Percentiles rank a stretch among this genome's conserved stretches.
Conservation (phyloP, 2,797 vertebrate species). For the Lagorchestes hirsutus region DNA sequence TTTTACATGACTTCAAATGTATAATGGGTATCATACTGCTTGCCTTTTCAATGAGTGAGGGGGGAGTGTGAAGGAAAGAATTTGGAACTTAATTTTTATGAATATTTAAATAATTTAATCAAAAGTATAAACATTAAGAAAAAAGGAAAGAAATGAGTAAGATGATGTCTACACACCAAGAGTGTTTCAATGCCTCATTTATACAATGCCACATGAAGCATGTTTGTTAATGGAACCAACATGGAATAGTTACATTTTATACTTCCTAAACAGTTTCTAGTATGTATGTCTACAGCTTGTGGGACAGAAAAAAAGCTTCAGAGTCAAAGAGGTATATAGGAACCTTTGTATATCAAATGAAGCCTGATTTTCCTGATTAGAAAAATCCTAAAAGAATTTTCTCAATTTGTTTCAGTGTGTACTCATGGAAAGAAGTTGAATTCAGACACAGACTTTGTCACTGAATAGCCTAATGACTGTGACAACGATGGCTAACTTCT, state of each 20-base stretch:
- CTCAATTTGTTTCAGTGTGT: neutral
- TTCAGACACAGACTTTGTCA: neutral
- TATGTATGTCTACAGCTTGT: neutral
- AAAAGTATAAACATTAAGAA: neutral
- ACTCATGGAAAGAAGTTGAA: neutral
- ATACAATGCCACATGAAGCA: neutral
- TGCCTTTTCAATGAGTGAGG: too few relatives aligned
- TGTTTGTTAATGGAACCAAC: neutral
- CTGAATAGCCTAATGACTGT: neutral
- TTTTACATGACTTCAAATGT: too few relatives aligned
- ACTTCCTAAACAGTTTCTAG: slow-evolving; percentile 1
- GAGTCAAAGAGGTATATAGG: neutral
- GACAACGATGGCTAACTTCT: too few relatives aligned
- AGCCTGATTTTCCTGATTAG: neutral
- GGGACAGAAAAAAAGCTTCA: neutral
- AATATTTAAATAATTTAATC: neutral
- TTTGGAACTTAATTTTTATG: too few relatives aligned
- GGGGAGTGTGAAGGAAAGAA: too few relatives aligned
- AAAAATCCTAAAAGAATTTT: neutral
- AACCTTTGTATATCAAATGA: slow-evolving; percentile 1
- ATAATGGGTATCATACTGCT: too few relatives aligned
- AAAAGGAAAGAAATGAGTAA: neutral
- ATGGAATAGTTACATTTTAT: neutral
- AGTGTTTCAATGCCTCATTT: slow-evolving; percentile 14
- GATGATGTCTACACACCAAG: neutral